Evolutionary conservation across 2,113 vertebrate genomes (phyloP), one percentile per base, ranked within the genome.

Genomic region (Fregetta grallaria): DNA sequence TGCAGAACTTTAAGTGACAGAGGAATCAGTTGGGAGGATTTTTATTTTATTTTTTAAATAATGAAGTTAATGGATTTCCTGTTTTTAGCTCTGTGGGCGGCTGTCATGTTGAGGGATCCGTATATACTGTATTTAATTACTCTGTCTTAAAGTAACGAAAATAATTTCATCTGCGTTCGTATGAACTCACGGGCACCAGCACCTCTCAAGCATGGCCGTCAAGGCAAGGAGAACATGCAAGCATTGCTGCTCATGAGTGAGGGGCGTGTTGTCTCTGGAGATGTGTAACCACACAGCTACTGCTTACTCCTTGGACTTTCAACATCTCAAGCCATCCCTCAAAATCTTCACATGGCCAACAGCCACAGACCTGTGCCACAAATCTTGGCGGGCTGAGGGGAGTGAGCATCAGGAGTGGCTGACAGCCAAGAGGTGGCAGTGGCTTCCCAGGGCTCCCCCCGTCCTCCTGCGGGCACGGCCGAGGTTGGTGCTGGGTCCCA

Each of bases 1-100:
- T 84, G 94, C 74, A 97, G 86, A 97, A 94, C 94, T 97, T 87
- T 81, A 97, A 97, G 85, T 98, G 97, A 97, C 97, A 98, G 97
- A 94, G 91, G 97, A 97, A 95, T 97, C 96, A 97, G 91, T 80
- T 92, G 94, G 95, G 95, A 97, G 93, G 95, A 92, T 94, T 95
- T 97, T 97, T 95, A 96, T 96, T 95, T 94, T 90, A 91, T 94
- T 97, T 96, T 95, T 96, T 91, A 94, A 97, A 94, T 96, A 75
- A 94, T 96, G 92, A 96, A 97, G 85, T 93, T 98, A 98, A 98
- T 98, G 97, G 97, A 88, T 96, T 97, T 97, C 97, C 97, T 96
- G 93, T 96, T 95, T 97, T 97, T 91, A 96, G 92, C 95, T 95
- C 96, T 70, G 97, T 96, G 96, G 98, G 97, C 92, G 96, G 93